Base-by-base conservation (phyloP, 2,113 vertebrate genomes). In the Pseudorhombus dupliciocellatus region DNA sequence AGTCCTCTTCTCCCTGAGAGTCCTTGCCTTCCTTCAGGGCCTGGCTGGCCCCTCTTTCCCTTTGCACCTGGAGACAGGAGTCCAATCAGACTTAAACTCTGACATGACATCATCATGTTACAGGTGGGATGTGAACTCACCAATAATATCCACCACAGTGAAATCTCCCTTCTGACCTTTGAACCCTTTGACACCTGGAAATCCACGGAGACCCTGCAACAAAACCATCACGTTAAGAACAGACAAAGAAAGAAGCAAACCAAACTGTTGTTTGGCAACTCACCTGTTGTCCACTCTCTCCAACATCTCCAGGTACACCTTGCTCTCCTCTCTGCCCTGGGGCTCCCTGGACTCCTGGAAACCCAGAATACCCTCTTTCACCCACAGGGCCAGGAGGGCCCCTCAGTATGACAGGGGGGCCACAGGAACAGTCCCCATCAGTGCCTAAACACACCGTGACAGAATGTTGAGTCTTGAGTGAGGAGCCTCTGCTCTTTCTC, bases 161-260 rank as follows among this genome's bases (percentile, higher is more conserved):
- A 92, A 64, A 14, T 93, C 90, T 9, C 97, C 97, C 73, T 97
- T 97, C 62, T 93, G 85, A 77, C 97, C 97, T 91, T 97, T 98
- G 2, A 28, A 24, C 12, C 97, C 97, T 75, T 60, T 83, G 46
- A 72, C 10, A 51, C 97, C 97, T 21, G 70, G 87, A 68, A 89
- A 89, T 18, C 97, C 97, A 42, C 57, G 14, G 1, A 24, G 72
- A 66, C 95, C 97, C 97, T 99, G 63, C 2, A 79, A 31, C 46
- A 65, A 60, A 51, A 44, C 9, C 44, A 66, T 20, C 31, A 64
- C 7, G 7, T 18, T 0, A 46, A 46, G 5, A 15, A 46, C 44
- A 37, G n/a, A 10, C 15, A 46, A 31, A 6, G 4, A 61, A 31
- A 4, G 3, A 53, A 21, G 4, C n/a, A 58, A 54, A 7, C 14